Evolutionary conservation across 1,140 invertebrate species (phyloP), one percentile per base, ranked within the genome.

Genomic region (Euwallacea similis): DNA sequence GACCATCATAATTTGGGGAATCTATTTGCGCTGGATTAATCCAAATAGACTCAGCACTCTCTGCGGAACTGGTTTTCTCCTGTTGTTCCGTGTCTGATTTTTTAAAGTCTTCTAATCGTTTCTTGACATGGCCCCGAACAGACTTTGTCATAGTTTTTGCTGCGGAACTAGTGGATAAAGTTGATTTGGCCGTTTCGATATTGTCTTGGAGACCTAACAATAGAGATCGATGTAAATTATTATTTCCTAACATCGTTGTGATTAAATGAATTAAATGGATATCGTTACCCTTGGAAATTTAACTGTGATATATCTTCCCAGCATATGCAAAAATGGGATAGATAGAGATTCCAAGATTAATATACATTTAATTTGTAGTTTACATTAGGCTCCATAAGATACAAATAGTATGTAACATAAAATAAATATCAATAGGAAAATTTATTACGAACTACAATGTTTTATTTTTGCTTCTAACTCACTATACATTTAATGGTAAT

Each of bases 171-270:
- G 11, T 69, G 42, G 61, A 43, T 1, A 69, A 65, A 42, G 62
- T 67, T 33, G 69, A 15, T 70, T 69, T 76, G 13, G 69, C 78
- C 11, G 72, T 73, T 69, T 83, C 80, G 7, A 81, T 77, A 65
- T 83, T 83, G 61, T 86, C 86, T 71, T 85, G 85, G 7, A 87
- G 80, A 2, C 86, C 85, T 33, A 33, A 33, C 4, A 50, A 42
- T 15, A 55, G 21, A n/a, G 2, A 15, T 6, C 13, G 6, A 2
- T 13, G 13, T 11, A 50, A 11, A 50, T 2, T 13, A 50, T 11
- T 13, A 50, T 11, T 13, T 11, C 46, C 46, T 2, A 50, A 50
- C 2, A 13, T 11, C 9, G 13, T 11, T 50, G 46, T 11, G 21
- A 33, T 4, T 33, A 33, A 33, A 33, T 2, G 21, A 33, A 33